Conservation (phyloP, 2,888 invertebrate species). For the Nomada ruficornis region DNA sequence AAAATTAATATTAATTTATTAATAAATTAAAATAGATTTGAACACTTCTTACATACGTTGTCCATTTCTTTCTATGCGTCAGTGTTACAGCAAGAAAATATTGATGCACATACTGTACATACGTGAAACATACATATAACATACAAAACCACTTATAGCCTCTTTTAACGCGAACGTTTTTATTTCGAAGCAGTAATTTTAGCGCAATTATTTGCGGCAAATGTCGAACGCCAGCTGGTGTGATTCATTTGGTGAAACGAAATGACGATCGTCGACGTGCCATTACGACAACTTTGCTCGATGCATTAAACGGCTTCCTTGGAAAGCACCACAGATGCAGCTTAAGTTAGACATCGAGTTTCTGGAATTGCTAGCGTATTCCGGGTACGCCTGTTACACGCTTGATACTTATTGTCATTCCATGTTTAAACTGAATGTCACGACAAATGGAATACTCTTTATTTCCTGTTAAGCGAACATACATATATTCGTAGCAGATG, state of each 20-base stretch:
- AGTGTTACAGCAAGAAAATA: too few relatives aligned
- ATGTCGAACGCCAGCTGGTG: slow-evolving; percentile 2
- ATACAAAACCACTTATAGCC: not conserved
- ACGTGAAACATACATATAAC: too few relatives aligned
- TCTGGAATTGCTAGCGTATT: slow-evolving; percentile 24
- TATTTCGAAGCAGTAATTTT: not conserved
- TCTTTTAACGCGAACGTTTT: slow-evolving; percentile 1
- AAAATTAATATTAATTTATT: too few relatives aligned
- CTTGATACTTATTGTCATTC: not conserved
- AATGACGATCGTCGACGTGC: slow-evolving; percentile 1
- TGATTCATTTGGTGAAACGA: slow-evolving; percentile 2
- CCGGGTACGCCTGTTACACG: slow-evolving; percentile 3
- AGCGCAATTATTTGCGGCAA: slow-evolving; percentile 19
- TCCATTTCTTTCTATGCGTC: too few relatives aligned
- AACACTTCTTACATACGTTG: too few relatives aligned
- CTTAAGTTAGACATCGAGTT: slow-evolving; percentile 9
- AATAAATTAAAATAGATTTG: too few relatives aligned
- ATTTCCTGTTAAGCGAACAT: not conserved
- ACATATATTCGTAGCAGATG: not conserved
- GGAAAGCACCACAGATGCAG: slow-evolving; percentile 19
- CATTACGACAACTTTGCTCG: slow-evolving; percentile 27
- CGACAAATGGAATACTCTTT: slow-evolving; percentile 14
- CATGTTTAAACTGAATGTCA: not conserved
- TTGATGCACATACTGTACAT: too few relatives aligned
- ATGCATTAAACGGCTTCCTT: slow-evolving; percentile 31